Base-by-base conservation (phyloP, 2,797 vertebrate genomes). In the Xenops minutus region DNA sequence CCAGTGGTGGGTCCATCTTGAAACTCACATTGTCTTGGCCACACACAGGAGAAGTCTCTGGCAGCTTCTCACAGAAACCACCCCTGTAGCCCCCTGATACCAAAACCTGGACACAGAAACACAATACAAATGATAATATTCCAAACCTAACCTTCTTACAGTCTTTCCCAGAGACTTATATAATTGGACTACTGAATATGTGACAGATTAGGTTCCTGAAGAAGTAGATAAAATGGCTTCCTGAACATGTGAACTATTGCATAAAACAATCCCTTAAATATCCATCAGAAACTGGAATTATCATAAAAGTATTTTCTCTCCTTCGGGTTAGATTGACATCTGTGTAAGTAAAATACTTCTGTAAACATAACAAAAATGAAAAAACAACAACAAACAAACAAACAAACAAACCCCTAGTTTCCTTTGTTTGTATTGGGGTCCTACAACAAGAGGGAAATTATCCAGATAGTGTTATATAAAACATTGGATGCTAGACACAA, bases 61-160 rank as follows among this genome's bases (percentile, higher is more conserved):
- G 27, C 16, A 56, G 3, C 36, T 63, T 44, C 32, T 21, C 14
- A 56, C 13, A 63, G 36, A 43, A 1, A 1, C 2, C 16, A 30
- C 20, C 3, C 2, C 13, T 37, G 32, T 37, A 9, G 3, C 2
- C 1, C 41, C 9, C 20, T 8, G 1, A 11, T 22, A 8, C 10
- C 24, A 37, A 76, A 77, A 76, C 20, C 43, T 76, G n/a, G 29
- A 21, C 29, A 19, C 12, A 51, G 14, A 44, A 76, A 71, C 11
- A 12, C 11, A 44, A 56, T 11, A 51, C 3, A 76, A n/a, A 26
- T 39, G 7, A 68, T 58, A 62, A 34, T 62, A 94, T 82, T 76
- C 93, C 23, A 85, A 66, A 75, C 4, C 3, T 44, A 79, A 43
- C 54, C 16, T 74, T 58, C 41, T 58, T 41, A 62, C 7, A 36